A percentile compares a stretch with the other conserved stretches of the same genome.
These are phyloP conservation scores for Thalassophryne amazonica DNA, from an alignment of 2,797 vertebrate genomes.

Conservation along the genomic window DNA sequence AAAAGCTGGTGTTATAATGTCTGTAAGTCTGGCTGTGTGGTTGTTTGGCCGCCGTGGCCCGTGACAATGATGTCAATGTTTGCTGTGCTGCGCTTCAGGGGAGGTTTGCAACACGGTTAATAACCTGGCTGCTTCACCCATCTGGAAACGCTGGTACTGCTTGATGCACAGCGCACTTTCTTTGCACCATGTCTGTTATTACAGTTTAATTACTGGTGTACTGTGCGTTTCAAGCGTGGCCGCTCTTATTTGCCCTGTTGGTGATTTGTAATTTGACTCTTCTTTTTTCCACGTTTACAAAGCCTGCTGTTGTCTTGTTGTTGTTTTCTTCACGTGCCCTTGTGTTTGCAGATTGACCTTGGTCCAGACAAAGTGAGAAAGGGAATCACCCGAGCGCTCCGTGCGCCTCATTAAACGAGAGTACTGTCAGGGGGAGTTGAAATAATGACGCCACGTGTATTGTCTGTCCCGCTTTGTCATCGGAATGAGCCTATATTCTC, in stretches of 20 bases:
- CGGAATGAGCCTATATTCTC: conserved; percentile 42
- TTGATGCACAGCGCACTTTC: conserved; percentile 37
- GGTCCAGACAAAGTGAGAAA: conserved; percentile 62
- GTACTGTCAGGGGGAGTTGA: conserved; percentile 60
- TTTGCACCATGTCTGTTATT: conserved; percentile 49
- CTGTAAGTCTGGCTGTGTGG: conserved; percentile 32
- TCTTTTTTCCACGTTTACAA: conserved; percentile 21
- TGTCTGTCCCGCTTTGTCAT: conserved; percentile 61
- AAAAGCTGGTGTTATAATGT: conserved; percentile 52
- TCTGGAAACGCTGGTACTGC: conserved; percentile 41
- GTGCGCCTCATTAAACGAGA: conserved; percentile 68
- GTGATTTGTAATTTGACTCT: conserved; percentile 50
- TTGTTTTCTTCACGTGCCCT: conserved; percentile 48
- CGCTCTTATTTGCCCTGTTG: conserved; percentile 49
- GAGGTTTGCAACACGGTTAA: conserved; percentile 47
- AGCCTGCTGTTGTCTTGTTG: conserved; percentile 47
- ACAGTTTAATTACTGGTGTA: conserved; percentile 53
- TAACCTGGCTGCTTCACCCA: conserved; percentile 38
- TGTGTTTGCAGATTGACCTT: conserved; percentile 68
- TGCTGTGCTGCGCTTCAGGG: conserved; percentile 54
- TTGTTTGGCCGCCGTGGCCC: conserved; percentile 36
- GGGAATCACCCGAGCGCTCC: conserved; percentile 43
- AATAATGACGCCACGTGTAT: conserved; percentile 53
- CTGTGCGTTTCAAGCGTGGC: conserved; percentile 31
- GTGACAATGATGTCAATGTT: conserved; percentile 40